A percentile compares a stretch with the other conserved stretches of the same genome.
Conservation (phyloP, 2,797 vertebrate species). For the Manis javanica region DNA sequence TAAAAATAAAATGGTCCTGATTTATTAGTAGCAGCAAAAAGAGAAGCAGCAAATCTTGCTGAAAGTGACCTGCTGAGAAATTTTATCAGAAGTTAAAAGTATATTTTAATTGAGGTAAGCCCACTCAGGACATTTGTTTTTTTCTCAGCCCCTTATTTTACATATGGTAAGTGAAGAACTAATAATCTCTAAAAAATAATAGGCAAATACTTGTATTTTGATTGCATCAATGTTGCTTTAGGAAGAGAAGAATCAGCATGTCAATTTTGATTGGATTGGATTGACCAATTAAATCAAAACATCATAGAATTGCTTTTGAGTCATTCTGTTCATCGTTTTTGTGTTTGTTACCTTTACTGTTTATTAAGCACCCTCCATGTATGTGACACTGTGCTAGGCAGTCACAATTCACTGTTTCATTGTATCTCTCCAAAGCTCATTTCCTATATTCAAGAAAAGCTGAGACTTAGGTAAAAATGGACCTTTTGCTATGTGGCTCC, state of each 20-base stretch:
- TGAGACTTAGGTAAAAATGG: neutral
- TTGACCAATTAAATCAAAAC: too few relatives aligned
- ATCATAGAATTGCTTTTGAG: neutral
- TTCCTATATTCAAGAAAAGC: neutral
- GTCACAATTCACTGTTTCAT: neutral
- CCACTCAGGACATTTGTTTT: neutral
- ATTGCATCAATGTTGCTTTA: neutral
- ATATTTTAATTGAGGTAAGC: neutral
- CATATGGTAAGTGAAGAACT: neutral
- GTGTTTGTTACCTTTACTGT: neutral
- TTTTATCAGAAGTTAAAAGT: neutral
- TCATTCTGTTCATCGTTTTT: neutral
- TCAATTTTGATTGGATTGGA: neutral
- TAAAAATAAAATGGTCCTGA: neutral
- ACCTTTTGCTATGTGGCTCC: neutral
- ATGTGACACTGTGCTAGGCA: neutral
- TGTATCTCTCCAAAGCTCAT: neutral
- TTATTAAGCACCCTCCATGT: neutral
- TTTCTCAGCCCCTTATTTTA: neutral
- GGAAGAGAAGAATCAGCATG: neutral
- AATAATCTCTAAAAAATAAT: constrained; percentile 5
- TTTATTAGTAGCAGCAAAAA: neutral
- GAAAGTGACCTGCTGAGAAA: neutral
- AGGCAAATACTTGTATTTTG: neutral
- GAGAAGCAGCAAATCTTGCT: neutral